A percentile compares a stretch with the other conserved stretches of the same genome.
These are phyloP conservation scores for Euglossa dilemma DNA, from an alignment of 1,140 invertebrate genomes.

Conservation along the genomic window DNA sequence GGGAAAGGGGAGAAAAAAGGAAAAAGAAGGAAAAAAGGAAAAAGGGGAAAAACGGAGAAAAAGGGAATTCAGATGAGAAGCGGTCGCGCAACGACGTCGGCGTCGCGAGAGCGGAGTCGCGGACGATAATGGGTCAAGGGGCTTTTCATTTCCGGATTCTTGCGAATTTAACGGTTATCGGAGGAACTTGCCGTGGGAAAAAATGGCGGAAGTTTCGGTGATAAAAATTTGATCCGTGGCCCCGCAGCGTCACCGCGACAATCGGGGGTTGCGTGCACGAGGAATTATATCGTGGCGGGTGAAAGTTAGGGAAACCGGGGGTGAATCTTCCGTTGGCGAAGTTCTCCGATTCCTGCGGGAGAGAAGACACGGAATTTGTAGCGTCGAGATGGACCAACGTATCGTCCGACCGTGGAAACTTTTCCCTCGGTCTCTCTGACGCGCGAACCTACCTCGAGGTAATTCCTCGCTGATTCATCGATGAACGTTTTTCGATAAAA, in stretches of 20 bases:
- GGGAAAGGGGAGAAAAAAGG: not conserved
- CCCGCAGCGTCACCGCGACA: not conserved
- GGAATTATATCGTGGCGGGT: not conserved
- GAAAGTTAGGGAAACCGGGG: slow-evolving; percentile 13
- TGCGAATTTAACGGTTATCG: not conserved
- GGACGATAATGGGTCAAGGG: too few species aligned
- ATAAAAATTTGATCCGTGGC: slow-evolving; percentile 23
- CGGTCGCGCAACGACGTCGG: too few species aligned
- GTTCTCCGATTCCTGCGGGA: not conserved
- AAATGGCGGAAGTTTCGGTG: not conserved
- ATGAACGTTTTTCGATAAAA: too few species aligned
- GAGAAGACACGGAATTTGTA: not conserved
- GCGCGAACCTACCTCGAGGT: too few species aligned
- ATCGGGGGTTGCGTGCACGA: not conserved
- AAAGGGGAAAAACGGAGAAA: not conserved
- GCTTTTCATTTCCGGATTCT: not conserved
- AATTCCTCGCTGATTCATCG: too few species aligned
- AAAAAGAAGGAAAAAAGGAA: too few species aligned
- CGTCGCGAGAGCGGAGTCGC: too few species aligned
- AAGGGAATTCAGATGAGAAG: not conserved
- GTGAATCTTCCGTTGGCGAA: not conserved
- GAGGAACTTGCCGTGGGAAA: too few species aligned
- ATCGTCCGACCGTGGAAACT: not conserved
- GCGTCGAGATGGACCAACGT: not conserved
- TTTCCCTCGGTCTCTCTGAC: not conserved